phyloP scores from a whole-genome alignment of 1,140 invertebrate genomes.

The Vanessa atalanta region DNA sequence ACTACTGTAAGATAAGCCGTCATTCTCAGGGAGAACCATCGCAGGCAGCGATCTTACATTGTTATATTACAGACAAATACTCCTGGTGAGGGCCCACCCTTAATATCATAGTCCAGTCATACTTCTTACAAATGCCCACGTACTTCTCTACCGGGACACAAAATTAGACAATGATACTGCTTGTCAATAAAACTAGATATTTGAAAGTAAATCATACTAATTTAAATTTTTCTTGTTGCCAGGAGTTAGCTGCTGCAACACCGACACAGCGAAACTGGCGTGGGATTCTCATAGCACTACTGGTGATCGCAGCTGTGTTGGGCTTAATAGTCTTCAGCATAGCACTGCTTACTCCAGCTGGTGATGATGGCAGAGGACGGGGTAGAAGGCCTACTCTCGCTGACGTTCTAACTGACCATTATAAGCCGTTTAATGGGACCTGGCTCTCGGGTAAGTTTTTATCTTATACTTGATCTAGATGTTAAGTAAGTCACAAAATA shows the following conservation, averaged over 20 bases:
- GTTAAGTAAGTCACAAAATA: background rate
- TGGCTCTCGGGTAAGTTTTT: conserved; percentile 89
- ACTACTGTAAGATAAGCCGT: no score
- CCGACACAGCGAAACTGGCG: conserved; percentile 94
- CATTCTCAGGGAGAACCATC: no score
- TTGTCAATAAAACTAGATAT: no score
- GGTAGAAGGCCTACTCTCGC: conserved; percentile 85
- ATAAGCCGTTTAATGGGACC: conserved; percentile 87
- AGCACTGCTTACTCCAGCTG: conserved; percentile 89
- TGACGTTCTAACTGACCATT: conserved; percentile 84
- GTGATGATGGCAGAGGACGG: conserved; percentile 85
- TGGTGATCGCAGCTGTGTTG: conserved; percentile 93
- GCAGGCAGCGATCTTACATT: no score
- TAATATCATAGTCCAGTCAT: no score
- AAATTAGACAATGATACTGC: no score
- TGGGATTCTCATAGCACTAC: conserved; percentile 92
- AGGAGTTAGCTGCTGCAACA: conserved; percentile 90
- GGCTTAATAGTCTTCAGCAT: conserved; percentile 93
- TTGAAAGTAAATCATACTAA: background rate
- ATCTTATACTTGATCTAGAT: background rate
- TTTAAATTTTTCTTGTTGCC: conserved; percentile 33
- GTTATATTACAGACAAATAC: no score
- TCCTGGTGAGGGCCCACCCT: no score
- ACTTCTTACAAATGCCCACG: no score
- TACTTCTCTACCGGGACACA: no score